These are phyloP conservation scores for Triplophysa bombifrons DNA, from an alignment of 2,797 vertebrate genomes.

Conservation along the genomic window DNA sequence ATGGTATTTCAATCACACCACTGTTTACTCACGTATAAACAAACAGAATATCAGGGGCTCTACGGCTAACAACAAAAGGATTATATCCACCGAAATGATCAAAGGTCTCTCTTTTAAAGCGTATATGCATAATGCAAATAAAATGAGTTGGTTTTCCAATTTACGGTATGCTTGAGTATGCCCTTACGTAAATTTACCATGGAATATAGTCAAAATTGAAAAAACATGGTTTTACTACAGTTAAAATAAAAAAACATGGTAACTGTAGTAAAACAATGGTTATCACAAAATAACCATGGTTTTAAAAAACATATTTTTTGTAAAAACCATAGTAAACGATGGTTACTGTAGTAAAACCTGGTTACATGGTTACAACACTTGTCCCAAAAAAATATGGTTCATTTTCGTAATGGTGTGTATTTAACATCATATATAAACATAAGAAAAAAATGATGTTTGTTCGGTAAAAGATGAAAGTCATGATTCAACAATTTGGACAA, in stretches of 20 bases:
- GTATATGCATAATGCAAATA: constrained; percentile 5
- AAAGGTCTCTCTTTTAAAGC: constrained; percentile 13
- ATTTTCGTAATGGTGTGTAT: not conserved
- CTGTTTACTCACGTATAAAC: constrained; percentile 56
- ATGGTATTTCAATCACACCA: constrained; percentile 51
- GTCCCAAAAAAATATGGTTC: too few relatives aligned
- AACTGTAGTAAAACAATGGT: too few relatives aligned
- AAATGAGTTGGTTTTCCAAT: constrained; percentile 6
- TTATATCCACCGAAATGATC: not conserved
- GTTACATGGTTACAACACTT: too few relatives aligned
- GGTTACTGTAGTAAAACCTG: too few relatives aligned
- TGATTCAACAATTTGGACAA: not conserved
- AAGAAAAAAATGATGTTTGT: not conserved
- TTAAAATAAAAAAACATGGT: too few relatives aligned
- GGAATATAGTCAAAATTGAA: too few relatives aligned
- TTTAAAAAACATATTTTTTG: too few relatives aligned
- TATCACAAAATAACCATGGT: too few relatives aligned
- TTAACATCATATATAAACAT: not conserved
- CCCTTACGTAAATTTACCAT: too few relatives aligned
- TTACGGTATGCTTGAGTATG: not conserved
- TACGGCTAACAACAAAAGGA: constrained; percentile 32
- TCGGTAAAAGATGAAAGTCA: not conserved
- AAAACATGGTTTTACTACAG: too few relatives aligned
- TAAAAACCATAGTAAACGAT: too few relatives aligned
- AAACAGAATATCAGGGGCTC: constrained; percentile 53